These are phyloP conservation scores for Eupeodes luniger DNA, from an alignment of 2,888 invertebrate genomes.

Conservation along the genomic window DNA sequence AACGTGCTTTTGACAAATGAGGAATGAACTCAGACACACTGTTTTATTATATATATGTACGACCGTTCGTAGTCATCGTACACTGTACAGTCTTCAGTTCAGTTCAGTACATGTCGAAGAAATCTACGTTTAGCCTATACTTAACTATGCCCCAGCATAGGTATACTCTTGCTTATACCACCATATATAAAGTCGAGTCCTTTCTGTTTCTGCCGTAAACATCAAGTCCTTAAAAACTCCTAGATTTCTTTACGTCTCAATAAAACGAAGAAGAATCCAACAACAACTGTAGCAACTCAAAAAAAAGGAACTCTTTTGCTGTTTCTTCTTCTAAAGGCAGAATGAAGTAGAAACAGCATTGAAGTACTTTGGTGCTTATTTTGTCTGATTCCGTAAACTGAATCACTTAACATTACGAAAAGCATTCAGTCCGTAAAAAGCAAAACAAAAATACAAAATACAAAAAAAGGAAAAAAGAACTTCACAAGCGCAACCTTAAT, in stretches of 20 bases:
- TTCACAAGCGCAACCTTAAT: constrained; percentile 43
- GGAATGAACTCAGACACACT: constrained; percentile 41
- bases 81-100: too few species aligned
- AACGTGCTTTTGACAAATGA: constrained; percentile 41
- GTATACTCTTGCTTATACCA: not conserved
- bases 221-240: constrained; percentile 28
- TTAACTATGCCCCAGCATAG: not conserved
- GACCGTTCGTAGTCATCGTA: too few species aligned
- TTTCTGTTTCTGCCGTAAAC: not conserved
- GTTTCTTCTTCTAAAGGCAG: not conserved
- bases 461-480: not conserved
- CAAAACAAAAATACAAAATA: too few species aligned
- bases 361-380: constrained; percentile 54
- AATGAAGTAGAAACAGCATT: constrained; percentile 20
- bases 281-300: not conserved
- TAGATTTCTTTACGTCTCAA: constrained; percentile 32
- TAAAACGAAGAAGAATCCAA: constrained; percentile 23
- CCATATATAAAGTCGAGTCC: not conserved
- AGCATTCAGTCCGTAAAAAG: constrained; percentile 18
- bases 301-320: constrained; percentile 5
- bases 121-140: constrained; percentile 23
- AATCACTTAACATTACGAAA: constrained; percentile 62
- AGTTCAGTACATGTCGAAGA: constrained; percentile 4
- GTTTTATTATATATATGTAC: not conserved
- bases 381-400: constrained; percentile 53